Evolutionary conservation across 1,140 invertebrate genomes (phyloP).

Genomic region (Druon quercuslanigerum): DNA sequence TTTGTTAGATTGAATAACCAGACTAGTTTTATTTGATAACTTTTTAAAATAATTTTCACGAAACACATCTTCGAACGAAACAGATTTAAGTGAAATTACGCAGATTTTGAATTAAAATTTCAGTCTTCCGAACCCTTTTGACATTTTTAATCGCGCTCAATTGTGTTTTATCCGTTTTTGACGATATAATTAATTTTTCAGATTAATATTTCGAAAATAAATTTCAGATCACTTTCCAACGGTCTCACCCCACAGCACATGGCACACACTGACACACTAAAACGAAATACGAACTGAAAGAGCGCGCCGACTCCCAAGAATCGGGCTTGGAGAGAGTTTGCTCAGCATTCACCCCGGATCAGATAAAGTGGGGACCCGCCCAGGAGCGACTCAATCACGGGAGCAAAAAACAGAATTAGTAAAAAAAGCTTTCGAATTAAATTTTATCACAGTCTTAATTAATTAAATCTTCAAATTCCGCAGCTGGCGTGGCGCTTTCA

Average conservation of each 20-base stretch:
- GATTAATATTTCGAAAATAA: neutral
- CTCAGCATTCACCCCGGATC: slow-evolving; percentile 45
- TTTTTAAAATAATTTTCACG: too few species aligned
- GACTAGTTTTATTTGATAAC: too few species aligned
- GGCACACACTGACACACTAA: slow-evolving; percentile 32
- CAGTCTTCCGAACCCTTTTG: too few species aligned
- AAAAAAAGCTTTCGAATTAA: neutral
- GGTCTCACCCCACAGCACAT: neutral
- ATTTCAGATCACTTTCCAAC: neutral
- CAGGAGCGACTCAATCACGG: slow-evolving; percentile 29
- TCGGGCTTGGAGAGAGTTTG: slow-evolving; percentile 45
- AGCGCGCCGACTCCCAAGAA: slow-evolving; percentile 52
- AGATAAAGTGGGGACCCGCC: slow-evolving; percentile 39
- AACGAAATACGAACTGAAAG: slow-evolving; percentile 40
- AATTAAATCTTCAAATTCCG: too few species aligned
- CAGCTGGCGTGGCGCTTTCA: too few species aligned
- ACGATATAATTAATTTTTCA: neutral
- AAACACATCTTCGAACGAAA: too few species aligned
- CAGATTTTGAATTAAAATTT: too few species aligned
- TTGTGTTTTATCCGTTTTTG: neutral
- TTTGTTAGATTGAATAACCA: too few species aligned
- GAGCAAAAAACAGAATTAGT: slow-evolving; percentile 18
- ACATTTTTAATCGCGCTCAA: too few species aligned
- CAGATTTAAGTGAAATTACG: too few species aligned
- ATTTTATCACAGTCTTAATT: neutral